These are phyloP conservation scores for Stenichneumon culpator DNA, from an alignment of 2,888 invertebrate genomes.

Conservation along the genomic window DNA sequence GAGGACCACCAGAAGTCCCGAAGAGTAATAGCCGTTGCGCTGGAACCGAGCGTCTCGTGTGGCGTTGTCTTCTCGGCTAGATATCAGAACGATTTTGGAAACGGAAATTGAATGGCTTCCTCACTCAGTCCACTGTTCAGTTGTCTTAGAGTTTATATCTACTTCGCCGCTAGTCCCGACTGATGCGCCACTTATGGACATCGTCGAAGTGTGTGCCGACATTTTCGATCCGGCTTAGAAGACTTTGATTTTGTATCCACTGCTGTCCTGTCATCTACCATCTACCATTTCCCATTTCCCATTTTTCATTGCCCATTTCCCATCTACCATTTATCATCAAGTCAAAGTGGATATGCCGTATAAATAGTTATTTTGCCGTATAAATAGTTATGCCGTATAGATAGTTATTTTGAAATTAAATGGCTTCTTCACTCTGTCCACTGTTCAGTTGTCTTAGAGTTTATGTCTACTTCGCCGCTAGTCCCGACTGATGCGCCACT, in stretches of 20 bases:
- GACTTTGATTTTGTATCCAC: too few relatives aligned
- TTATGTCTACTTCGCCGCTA: background rate
- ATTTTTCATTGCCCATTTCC: too few relatives aligned
- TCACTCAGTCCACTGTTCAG: background rate
- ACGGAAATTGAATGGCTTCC: constrained; percentile 20
- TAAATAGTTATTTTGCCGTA: too few relatives aligned
- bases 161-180: background rate
- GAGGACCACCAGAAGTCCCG: constrained; percentile 56
- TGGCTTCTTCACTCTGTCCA: background rate
- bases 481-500: background rate
- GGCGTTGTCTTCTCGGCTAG: background rate
- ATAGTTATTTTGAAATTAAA: too few relatives aligned
- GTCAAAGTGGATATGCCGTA: too few relatives aligned
- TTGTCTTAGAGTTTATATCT: background rate
- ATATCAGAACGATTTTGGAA: constrained; percentile 32
- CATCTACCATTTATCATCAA: too few relatives aligned
- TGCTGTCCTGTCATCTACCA: too few relatives aligned
- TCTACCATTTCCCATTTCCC: too few relatives aligned
- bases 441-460: background rate
- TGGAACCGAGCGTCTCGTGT: constrained; percentile 32
- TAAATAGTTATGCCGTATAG: too few relatives aligned
- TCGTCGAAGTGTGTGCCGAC: background rate
- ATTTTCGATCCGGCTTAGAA: background rate
- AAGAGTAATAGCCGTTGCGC: constrained; percentile 59
- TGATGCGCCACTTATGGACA: background rate